Conservation (phyloP, 2,113 vertebrate species). For the Hymenochirus boettgeri region DNA sequence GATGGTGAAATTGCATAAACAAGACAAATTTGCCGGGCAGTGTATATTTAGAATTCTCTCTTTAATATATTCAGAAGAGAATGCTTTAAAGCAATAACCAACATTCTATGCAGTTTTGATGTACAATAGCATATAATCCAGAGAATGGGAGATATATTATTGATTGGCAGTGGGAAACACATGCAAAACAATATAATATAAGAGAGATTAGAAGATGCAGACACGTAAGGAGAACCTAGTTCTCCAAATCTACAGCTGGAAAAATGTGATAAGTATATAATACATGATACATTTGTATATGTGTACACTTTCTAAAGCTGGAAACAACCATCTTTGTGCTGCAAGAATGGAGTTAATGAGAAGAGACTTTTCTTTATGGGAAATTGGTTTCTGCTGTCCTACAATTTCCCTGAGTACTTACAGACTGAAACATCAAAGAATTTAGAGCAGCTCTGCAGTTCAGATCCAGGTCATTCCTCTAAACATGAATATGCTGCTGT, state of each 20-base stretch:
- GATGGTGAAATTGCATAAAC: no score
- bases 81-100: no score
- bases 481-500: slow-evolving; percentile 26
- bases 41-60: no score
- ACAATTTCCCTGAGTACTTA: slow-evolving; percentile 29
- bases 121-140: no score
- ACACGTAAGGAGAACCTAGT: background rate
- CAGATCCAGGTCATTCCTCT: slow-evolving; percentile 33
- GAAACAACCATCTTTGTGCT: slow-evolving; percentile 29
- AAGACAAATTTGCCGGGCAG: no score
- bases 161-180: no score
- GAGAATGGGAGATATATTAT: no score
- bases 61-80: no score
- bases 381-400: slow-evolving; percentile 33
- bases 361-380: slow-evolving; percentile 20
- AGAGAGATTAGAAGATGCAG: background rate
- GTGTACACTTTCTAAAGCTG: slow-evolving; percentile 4
- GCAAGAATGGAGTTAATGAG: slow-evolving; percentile 29
- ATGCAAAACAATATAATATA: no score
- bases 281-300: slow-evolving; percentile 9
- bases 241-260: background rate
- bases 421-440: slow-evolving; percentile 35
- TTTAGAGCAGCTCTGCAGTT: slow-evolving; percentile 28
- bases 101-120: no score
- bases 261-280: slow-evolving; percentile 18